Percentiles rank a stretch among this genome's conserved stretches.
Evolutionary conservation across 23 tunicate genomes (phyloP).

Genomic region (Diplosoma virens): DNA sequence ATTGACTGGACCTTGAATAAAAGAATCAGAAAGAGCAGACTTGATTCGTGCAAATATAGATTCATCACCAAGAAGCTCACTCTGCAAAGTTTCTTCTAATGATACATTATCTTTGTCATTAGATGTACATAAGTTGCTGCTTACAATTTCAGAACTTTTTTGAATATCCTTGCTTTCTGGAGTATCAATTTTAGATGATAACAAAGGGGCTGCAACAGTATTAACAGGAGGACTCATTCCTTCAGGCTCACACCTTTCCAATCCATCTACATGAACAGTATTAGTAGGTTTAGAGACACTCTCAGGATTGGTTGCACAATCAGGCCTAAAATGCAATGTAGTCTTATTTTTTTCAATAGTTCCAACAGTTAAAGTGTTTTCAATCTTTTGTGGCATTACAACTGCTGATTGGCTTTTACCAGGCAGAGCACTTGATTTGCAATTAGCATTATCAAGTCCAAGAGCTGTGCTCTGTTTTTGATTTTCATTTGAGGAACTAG

Average conservation of each 20-base stretch:
- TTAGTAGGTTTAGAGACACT: not conserved
- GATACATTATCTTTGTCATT: not conserved
- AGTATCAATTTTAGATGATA: not conserved
- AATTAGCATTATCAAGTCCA: not conserved
- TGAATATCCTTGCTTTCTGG: not conserved
- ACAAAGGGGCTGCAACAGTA: not conserved
- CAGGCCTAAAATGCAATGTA: not conserved
- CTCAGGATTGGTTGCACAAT: not conserved
- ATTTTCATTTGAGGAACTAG: not conserved
- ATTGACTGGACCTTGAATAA: not conserved
- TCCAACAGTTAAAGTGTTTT: not conserved
- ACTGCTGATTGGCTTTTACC: not conserved
- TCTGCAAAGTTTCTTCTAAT: not conserved
- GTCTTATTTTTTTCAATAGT: not conserved
- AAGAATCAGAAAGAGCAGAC: constrained; percentile 48
- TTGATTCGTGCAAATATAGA: constrained; percentile 38
- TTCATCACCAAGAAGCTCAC: constrained; percentile 40
- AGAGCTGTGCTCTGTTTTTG: not conserved
- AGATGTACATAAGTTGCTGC: too few relatives aligned
- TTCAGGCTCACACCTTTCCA: constrained; percentile 52
- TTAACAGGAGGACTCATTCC: constrained; percentile 71
- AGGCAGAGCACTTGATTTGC: not conserved
- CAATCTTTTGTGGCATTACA: not conserved
- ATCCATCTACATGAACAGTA: not conserved
- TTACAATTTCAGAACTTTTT: not conserved